These are phyloP conservation scores for Pempheris klunzingeri DNA, from an alignment of 2,797 vertebrate species.

Conservation along the genomic window DNA sequence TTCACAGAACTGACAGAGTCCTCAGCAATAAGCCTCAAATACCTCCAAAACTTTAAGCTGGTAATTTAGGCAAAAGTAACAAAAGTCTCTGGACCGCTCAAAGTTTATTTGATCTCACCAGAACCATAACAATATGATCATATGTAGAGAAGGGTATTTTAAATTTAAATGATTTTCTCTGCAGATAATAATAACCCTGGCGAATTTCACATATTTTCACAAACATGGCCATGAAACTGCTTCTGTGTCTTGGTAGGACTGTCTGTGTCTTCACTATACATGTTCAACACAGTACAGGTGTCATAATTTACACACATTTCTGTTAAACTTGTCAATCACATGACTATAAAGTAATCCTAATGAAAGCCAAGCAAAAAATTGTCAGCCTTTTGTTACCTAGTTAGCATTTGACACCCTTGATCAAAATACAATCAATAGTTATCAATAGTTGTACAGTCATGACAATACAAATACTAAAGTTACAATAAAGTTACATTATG, in stretches of 20 bases:
- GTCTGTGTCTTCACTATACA: neutral
- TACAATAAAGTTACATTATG: too few relatives aligned
- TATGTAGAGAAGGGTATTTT: neutral
- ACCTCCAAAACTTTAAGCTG: conserved; percentile 9
- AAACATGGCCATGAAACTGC: conserved; percentile 50
- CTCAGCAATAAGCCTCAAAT: conserved; percentile 56
- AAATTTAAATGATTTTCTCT: conserved; percentile 1
- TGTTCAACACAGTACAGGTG: neutral
- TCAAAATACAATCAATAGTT: too few relatives aligned
- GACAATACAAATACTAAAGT: neutral
- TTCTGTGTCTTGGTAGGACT: neutral
- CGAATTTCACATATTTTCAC: conserved; percentile 42
- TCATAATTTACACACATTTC: neutral
- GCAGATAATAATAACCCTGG: neutral
- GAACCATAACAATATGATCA: conserved; percentile 30
- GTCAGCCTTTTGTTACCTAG: neutral
- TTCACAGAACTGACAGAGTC: conserved; percentile 81
- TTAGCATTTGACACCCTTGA: neutral
- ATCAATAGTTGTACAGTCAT: neutral
- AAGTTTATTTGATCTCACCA: conserved; percentile 14
- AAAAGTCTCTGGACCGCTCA: conserved; percentile 9
- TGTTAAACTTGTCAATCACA: neutral
- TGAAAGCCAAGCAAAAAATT: neutral
- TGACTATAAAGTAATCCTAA: neutral
- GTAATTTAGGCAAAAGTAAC: conserved; percentile 1